Base-by-base conservation (phyloP, 2,113 vertebrate species). In the Tautogolabrus adspersus region DNA sequence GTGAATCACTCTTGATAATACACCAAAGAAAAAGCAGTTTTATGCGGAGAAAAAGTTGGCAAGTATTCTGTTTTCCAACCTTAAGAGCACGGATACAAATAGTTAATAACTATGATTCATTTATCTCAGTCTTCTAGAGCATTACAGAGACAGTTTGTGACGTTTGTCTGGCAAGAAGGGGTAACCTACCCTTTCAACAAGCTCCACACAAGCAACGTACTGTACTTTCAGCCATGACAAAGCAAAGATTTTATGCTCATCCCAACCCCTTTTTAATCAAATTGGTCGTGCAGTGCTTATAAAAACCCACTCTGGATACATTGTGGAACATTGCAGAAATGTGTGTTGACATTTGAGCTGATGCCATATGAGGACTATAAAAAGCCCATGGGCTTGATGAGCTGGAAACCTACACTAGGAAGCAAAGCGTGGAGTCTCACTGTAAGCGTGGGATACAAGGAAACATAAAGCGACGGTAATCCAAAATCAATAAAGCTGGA, bases 401-500 rank as follows among this genome's bases (percentile, higher is more conserved):
- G 72, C n/a, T 81, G 77, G 64, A 84, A 87, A 84, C 61, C 52
- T 47, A 75, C 26, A 66, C 85, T 1, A 8, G 57, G 66, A 61
- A 64, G 66, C 68, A 49, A 38, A 49, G 66, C 30, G 69, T 86
- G 65, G 77, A 62, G 73, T 86, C 57, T 71, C 57, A 71, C 68
- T 81, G 83, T 74, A 86, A 73, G 79, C 26, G 21, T 10, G 16
- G 44, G 66, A 92, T 72, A 57, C 34, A 54, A 66, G 40, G 84
- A 83, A 91, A 90, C 77, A 85, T 81, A 85, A 89, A 87, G 75
- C 68, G 26, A 67, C 72, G 71, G 78, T 82, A 86, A 91, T 92
- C 77, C 22, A 1, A 85, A 90, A 92, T 93, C 92, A 82, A 92
- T 91, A 82, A 63, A 64, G 30, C 82, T 75, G 75, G 84, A 91